Evolutionary conservation across 2,113 vertebrate genomes (phyloP).

Genomic region (Sturnus vulgaris): DNA sequence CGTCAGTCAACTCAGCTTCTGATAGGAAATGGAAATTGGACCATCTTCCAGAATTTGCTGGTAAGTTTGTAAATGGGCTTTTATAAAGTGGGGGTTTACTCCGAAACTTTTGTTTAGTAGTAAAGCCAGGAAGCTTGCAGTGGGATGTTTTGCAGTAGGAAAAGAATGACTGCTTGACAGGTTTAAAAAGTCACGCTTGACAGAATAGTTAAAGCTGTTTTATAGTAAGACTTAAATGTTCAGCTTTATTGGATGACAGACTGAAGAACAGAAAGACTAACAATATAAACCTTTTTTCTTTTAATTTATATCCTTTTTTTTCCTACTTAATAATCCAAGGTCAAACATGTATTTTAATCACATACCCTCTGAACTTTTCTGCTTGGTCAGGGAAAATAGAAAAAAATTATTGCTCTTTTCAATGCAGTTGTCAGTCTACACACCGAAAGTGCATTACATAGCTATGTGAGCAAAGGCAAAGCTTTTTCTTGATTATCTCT

Average conservation of each 20-base stretch:
- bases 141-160: conserved; percentile 43
- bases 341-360: conserved; percentile 44
- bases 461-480: background rate
- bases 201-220: conserved; percentile 52
- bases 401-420: background rate
- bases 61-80: background rate
- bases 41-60: background rate
- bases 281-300: conserved; percentile 6
- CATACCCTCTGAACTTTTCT: background rate
- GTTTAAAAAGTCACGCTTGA: conserved; percentile 61
- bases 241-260: conserved; percentile 58
- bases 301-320: background rate
- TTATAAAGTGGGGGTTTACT: background rate
- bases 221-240: conserved; percentile 50
- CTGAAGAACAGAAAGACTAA: conserved; percentile 48
- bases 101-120: background rate
- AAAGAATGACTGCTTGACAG: conserved; percentile 62
- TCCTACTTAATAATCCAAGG: conserved; percentile 42
- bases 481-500: background rate
- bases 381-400: background rate
- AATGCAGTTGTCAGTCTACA: background rate
- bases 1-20: background rate
- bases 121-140: conserved; percentile 38
- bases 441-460: background rate
- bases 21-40: background rate